These are phyloP conservation scores for Augochlorella aurata DNA, from an alignment of 2,888 invertebrate genomes.

Conservation along the genomic window DNA sequence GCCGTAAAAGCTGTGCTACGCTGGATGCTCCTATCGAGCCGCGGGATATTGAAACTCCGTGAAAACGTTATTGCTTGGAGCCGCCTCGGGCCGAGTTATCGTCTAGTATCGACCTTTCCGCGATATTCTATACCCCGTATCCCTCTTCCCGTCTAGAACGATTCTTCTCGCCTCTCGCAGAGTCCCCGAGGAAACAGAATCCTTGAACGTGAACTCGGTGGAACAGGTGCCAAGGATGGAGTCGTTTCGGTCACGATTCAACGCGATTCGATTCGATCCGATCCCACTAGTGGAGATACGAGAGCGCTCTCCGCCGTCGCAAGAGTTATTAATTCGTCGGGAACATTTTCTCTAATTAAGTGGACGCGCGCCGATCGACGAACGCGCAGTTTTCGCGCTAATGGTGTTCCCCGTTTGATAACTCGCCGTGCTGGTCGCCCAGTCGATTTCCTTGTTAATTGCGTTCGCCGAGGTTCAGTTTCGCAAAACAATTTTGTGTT, in stretches of 20 bases:
- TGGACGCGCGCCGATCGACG: background rate
- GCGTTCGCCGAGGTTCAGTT: background rate
- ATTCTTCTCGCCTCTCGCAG: background rate
- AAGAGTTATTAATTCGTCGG: background rate
- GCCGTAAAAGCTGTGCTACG: background rate
- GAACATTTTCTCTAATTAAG: background rate
- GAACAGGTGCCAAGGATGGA: background rate
- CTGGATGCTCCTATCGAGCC: constrained; percentile 1
- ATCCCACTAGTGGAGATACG: background rate
- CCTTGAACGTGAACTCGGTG: constrained; percentile 3
- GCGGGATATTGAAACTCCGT: constrained; percentile 9
- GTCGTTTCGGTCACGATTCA: background rate
- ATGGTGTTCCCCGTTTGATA: background rate
- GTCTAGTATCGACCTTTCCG: background rate
- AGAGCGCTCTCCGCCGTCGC: background rate
- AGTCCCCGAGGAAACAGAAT: background rate
- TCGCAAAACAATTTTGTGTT: background rate
- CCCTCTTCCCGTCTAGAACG: background rate
- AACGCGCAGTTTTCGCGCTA: background rate
- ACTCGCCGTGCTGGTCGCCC: background rate
- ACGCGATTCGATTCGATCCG: background rate
- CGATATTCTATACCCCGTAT: background rate
- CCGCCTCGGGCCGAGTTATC: constrained; percentile 7
- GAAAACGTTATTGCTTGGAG: constrained; percentile 2
- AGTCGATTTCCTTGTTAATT: background rate